Base-by-base conservation (phyloP, 1,140 invertebrate genomes). In the Halotydeus destructor region DNA sequence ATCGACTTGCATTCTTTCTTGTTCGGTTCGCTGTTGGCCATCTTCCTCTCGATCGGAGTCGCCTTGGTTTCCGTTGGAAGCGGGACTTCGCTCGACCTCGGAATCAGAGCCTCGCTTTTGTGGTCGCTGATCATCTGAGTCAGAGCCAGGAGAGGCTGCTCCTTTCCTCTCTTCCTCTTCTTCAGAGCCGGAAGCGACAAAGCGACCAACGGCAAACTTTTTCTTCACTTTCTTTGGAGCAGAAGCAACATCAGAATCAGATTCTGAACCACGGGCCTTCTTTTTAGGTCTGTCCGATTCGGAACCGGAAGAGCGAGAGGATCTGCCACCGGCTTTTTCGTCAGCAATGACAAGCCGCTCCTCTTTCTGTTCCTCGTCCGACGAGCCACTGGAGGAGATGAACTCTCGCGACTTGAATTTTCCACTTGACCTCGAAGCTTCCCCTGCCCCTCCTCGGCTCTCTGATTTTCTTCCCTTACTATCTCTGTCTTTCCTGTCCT, bases 1-100 rank as follows among this genome's bases (percentile, higher is more conserved):
- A 52, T 55, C 18, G 21, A 48, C 39, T 38, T 43, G 43, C 49
- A 34, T 30, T n/a, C n/a, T 9, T 30, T 30, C 9, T 30, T 30
- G 28, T 9, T n/a, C 28, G 14, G 9, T 30, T 9, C n/a, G 9
- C 9, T 30, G 9, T 9, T 30, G 9, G 28, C n/a, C n/a, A 30
- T 40, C 25, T 28, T 40, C 3, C 11, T 23, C 9, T n/a, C 36
- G 16, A 4, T 43, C 41, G 6, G 3, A n/a, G 19, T 37, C 33
- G 11, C 21, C 18, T n/a, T 11, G 9, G 14, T 22, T 41, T n/a
- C 18, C 16, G 30, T 12, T 11, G 22, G 28, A 3, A 3, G 16
- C 33, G 16, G 45, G 45, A 46, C 45, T 46, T 36, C 39, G 9
- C 33, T 46, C 45, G n/a, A 46, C 45, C 23, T 46, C 45, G 11